These are phyloP conservation scores for Cryptocheilus praepositus DNA, from an alignment of 2,888 invertebrate species.

Conservation along the genomic window DNA sequence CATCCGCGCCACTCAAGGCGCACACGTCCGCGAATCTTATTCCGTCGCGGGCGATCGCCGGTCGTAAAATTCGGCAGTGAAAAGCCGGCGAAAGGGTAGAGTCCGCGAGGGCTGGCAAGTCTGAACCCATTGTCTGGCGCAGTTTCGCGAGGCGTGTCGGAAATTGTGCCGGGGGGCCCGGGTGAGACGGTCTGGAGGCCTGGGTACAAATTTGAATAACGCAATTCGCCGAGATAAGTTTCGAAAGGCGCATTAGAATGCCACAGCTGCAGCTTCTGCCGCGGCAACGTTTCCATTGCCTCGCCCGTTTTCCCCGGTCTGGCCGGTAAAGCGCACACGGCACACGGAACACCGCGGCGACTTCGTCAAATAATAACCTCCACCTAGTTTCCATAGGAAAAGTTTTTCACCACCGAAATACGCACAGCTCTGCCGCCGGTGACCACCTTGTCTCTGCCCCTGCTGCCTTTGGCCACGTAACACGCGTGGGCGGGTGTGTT, in stretches of 20 bases:
- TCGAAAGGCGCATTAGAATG: conserved; percentile 60
- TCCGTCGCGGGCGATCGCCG: no score
- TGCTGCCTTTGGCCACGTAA: neutral
- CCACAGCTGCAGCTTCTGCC: conserved; percentile 49
- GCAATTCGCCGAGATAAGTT: conserved; percentile 65
- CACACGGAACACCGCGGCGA: conserved; percentile 11
- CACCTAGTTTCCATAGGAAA: conserved; percentile 57
- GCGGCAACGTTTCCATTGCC: conserved; percentile 4
- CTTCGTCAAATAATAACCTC: conserved; percentile 63
- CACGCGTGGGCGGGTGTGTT: neutral
- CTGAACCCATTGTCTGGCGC: conserved; percentile 29
- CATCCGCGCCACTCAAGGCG: no score
- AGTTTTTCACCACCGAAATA: conserved; percentile 42
- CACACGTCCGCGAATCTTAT: no score
- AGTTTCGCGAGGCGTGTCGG: conserved; percentile 38
- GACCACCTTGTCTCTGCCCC: neutral
- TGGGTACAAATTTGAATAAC: conserved; percentile 63
- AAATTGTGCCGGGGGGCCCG: conserved; percentile 31
- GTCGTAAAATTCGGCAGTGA: no score
- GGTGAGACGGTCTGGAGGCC: no score
- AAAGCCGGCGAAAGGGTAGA: conserved; percentile 1
- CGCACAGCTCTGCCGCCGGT: conserved; percentile 1
- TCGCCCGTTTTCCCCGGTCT: neutral
- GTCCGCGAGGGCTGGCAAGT: neutral
- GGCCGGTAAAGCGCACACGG: neutral